These are phyloP conservation scores for Puffinus mauretanicus DNA, from an alignment of 2,113 vertebrate species.

Conservation along the genomic window DNA sequence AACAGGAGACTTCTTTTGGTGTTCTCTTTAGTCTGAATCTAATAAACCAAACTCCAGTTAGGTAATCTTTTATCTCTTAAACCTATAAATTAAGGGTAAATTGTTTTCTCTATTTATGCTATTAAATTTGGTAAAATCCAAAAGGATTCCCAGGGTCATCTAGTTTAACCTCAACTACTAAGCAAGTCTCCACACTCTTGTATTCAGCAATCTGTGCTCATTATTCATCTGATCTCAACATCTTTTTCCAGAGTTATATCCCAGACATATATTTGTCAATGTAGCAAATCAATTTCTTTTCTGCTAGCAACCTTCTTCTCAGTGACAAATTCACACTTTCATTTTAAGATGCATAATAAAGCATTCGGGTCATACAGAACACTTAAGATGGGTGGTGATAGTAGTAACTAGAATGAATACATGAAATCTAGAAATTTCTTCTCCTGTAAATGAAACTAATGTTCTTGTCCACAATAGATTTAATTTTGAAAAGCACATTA, in stretches of 20 bases:
- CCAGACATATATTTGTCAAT: neutral
- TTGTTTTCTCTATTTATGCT: neutral
- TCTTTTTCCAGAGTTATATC: neutral
- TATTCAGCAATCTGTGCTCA: neutral
- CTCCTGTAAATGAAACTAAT: neutral
- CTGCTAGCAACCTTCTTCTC: neutral
- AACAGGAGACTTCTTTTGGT: neutral
- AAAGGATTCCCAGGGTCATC: neutral
- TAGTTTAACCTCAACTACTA: neutral
- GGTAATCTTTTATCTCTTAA: neutral
- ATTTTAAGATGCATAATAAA: neutral
- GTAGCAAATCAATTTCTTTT: neutral
- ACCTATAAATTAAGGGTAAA: neutral
- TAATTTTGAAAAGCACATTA: neutral
- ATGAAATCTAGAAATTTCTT: neutral
- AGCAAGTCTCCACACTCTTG: neutral
- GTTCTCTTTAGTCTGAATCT: neutral
- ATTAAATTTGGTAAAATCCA: neutral
- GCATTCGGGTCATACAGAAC: neutral
- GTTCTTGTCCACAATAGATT: neutral
- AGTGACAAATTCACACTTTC: neutral
- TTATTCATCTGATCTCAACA: neutral
- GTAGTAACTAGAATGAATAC: neutral
- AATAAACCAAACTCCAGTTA: neutral
- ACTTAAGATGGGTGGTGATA: neutral